These are phyloP conservation scores for Myopa tessellatipennis DNA, from an alignment of 2,888 invertebrate species.

Conservation along the genomic window DNA sequence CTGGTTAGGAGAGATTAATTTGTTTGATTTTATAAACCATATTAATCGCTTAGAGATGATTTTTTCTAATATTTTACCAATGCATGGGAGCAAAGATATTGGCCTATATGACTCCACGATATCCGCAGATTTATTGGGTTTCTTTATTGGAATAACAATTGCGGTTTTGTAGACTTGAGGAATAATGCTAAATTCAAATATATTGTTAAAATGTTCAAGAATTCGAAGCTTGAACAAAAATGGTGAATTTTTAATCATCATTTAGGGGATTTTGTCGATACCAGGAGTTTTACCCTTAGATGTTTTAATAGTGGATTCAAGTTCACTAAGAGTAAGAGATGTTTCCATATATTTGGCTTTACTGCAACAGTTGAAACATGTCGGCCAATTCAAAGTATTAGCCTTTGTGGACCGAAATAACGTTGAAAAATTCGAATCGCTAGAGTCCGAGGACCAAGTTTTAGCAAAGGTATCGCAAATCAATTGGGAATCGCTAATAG, in stretches of 20 bases:
- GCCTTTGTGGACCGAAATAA: too few species aligned
- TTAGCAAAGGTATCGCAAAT: too few species aligned
- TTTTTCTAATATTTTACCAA: constrained; percentile 40
- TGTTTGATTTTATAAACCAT: constrained; percentile 26
- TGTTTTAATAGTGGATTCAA: not conserved
- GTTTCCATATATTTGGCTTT: constrained; percentile 11
- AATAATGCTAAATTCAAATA: constrained; percentile 23
- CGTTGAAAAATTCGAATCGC: too few species aligned
- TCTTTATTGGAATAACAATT: constrained; percentile 34
- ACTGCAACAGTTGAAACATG: too few species aligned
- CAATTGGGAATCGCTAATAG: too few species aligned
- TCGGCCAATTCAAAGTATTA: too few species aligned
- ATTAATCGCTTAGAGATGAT: constrained; percentile 32
- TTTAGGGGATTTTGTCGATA: constrained; percentile 40
- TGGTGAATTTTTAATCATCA: constrained; percentile 34
- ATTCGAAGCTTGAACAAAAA: not conserved
- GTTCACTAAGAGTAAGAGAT: constrained; percentile 10
- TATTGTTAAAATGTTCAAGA: constrained; percentile 34
- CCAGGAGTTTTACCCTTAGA: constrained; percentile 29
- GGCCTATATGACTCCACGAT: constrained; percentile 27
- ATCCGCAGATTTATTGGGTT: constrained; percentile 24
- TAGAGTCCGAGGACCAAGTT: too few species aligned
- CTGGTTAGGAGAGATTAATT: constrained; percentile 33
- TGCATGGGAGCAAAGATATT: constrained; percentile 36
- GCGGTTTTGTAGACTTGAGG: constrained; percentile 38